These are phyloP conservation scores for Ennomos quercinarius DNA, from an alignment of 2,888 invertebrate species.

Conservation along the genomic window DNA sequence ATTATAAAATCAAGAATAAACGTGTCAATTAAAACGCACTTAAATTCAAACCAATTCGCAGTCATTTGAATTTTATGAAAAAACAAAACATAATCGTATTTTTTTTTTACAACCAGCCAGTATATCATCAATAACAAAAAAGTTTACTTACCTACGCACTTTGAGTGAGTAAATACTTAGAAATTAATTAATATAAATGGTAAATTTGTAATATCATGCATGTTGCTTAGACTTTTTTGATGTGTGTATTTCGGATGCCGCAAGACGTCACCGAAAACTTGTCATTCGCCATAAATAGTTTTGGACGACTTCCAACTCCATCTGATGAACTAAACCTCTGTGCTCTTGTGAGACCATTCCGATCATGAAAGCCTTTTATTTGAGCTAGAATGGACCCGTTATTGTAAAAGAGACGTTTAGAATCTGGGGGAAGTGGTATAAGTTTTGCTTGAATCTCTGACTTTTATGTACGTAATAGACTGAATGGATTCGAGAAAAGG, in stretches of 20 bases:
- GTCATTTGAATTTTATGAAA: no score
- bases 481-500: neutral
- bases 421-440: constrained; percentile 21
- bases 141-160: no score
- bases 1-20: no score
- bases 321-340: constrained; percentile 52
- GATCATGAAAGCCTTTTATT: constrained; percentile 60
- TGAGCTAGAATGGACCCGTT: constrained; percentile 40
- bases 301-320: constrained; percentile 69
- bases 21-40: no score
- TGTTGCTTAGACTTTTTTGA: no score
- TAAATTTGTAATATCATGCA: no score
- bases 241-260: constrained; percentile 38
- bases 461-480: constrained; percentile 2
- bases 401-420: constrained; percentile 26
- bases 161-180: no score
- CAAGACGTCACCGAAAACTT: constrained; percentile 54
- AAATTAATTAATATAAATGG: no score
- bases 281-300: constrained; percentile 67
- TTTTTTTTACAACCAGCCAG: no score
- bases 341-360: constrained; percentile 54
- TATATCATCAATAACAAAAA: no score
- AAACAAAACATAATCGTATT: no score
- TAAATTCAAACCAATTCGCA: no score
- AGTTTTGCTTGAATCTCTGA: constrained; percentile 9